Percentiles rank a stretch among this genome's conserved stretches.
Evolutionary conservation across 2,113 vertebrate genomes (phyloP).

Genomic region (Lophochroa leadbeateri): DNA sequence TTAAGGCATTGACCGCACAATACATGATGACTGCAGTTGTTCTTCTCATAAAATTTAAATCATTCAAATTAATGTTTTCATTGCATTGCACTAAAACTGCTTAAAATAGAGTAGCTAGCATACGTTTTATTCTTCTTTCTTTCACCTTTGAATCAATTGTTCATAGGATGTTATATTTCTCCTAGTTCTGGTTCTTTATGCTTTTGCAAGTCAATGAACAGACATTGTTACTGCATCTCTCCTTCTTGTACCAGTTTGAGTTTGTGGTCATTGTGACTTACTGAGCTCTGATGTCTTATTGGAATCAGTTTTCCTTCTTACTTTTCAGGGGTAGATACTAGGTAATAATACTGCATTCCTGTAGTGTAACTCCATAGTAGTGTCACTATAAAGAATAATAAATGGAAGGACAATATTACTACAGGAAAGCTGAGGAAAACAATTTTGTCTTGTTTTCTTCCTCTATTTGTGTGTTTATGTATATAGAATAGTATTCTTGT

Average conservation of each 20-base stretch:
- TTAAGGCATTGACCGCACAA: not conserved
- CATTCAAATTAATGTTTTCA: not conserved
- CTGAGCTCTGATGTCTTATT: not conserved
- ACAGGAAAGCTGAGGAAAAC: not conserved
- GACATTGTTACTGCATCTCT: not conserved
- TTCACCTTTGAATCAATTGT: not conserved
- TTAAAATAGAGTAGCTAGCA: not conserved
- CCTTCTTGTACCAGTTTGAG: not conserved
- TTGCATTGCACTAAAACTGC: not conserved
- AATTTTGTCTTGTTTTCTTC: not conserved
- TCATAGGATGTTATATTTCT: not conserved
- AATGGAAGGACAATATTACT: not conserved
- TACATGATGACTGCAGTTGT: fast-evolving
- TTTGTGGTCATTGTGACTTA: not conserved
- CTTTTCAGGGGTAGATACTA: not conserved
- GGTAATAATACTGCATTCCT: not conserved
- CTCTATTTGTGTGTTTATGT: not conserved
- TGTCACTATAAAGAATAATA: not conserved
- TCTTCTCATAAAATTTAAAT: not conserved
- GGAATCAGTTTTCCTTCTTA: not conserved
- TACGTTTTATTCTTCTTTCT: not conserved
- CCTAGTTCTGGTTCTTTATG: not conserved
- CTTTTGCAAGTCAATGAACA: not conserved
- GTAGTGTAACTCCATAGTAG: not conserved
- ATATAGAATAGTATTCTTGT: not conserved